Conservation (phyloP, 2,113 vertebrate species). For the Zingel zingel region DNA sequence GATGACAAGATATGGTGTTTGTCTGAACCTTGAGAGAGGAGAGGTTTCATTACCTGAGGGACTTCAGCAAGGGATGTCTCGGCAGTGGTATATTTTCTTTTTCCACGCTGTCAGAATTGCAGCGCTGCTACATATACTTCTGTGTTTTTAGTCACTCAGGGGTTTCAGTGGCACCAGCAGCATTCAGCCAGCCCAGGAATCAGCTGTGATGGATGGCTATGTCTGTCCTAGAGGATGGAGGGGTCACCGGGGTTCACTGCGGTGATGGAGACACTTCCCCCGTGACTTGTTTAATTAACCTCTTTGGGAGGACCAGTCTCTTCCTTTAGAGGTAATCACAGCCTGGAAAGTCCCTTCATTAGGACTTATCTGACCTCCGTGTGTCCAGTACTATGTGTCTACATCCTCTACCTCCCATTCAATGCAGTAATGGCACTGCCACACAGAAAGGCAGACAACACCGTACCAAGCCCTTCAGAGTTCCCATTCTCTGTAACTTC, state of each 20-base stretch:
- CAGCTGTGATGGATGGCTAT: slow-evolving; percentile 64
- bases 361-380: slow-evolving; percentile 65
- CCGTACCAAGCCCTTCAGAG: background rate
- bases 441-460: slow-evolving; percentile 15
- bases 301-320: slow-evolving; percentile 65
- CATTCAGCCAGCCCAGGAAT: slow-evolving; percentile 50
- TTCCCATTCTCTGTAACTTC: slow-evolving; percentile 23
- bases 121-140: slow-evolving; percentile 40
- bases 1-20: slow-evolving; percentile 66
- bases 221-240: slow-evolving; percentile 60
- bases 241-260: slow-evolving; percentile 55
- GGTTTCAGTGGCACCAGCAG: slow-evolving; percentile 52
- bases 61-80: slow-evolving; percentile 52
- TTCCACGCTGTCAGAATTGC: slow-evolving; percentile 45
- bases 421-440: slow-evolving; percentile 34
- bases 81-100: slow-evolving; percentile 13
- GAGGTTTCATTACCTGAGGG: slow-evolving; percentile 71
- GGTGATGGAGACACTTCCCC: slow-evolving; percentile 71
- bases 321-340: slow-evolving; percentile 65
- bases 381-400: slow-evolving; percentile 24
- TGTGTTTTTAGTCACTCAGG: slow-evolving; percentile 64
- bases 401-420: slow-evolving; percentile 16
- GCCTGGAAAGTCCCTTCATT: slow-evolving; percentile 59
- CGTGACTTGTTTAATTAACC: slow-evolving; percentile 77
- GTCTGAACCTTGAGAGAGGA: slow-evolving; percentile 60